phyloP scores from a whole-genome alignment of 2,113 vertebrate species.

The Morphnarchus princeps region DNA sequence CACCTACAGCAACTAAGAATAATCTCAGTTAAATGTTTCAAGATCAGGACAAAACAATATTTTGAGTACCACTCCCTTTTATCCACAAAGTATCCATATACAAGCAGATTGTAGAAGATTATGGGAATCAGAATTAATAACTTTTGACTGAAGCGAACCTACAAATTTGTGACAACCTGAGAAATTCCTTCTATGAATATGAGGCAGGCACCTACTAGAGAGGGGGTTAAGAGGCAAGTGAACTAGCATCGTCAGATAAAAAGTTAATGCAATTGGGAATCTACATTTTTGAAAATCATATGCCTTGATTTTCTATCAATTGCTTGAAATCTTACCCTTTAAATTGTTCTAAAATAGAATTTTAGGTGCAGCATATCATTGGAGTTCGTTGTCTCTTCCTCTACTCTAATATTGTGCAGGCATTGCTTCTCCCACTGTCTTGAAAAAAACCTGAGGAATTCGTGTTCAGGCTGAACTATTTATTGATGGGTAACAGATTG shows the following conservation, averaged over 20 bases:
- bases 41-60: not conserved
- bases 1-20: not conserved
- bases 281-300: not conserved
- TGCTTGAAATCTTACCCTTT: not conserved
- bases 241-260: not conserved
- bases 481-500: not conserved
- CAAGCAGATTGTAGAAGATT: not conserved
- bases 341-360: not conserved
- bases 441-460: not conserved
- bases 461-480: not conserved
- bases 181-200: not conserved
- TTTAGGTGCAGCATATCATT: not conserved
- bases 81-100: not conserved
- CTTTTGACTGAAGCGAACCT: not conserved
- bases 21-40: not conserved
- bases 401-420: not conserved
- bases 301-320: not conserved
- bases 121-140: not conserved
- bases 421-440: not conserved
- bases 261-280: not conserved
- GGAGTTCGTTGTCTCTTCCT: not conserved
- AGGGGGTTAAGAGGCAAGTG: not conserved
- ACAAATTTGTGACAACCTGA: not conserved
- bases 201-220: not conserved
- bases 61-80: not conserved